phyloP scores from a whole-genome alignment of 2,113 vertebrate species.

The Engystomops pustulosus region DNA sequence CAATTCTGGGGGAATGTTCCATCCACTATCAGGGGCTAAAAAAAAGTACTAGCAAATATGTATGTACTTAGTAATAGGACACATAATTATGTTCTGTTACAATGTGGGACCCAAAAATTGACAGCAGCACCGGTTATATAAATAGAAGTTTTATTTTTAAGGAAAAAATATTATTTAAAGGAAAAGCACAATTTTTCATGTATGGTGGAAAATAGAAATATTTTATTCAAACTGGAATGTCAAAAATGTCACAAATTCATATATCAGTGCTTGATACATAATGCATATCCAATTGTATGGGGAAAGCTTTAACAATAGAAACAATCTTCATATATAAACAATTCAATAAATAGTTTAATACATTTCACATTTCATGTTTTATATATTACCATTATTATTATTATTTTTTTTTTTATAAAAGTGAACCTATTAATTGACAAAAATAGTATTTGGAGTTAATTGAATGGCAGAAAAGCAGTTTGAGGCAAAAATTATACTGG shows the following conservation, averaged over 20 bases:
- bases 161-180: neutral
- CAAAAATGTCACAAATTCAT: neutral
- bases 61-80: neutral
- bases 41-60: neutral
- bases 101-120: neutral
- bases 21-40: neutral
- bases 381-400: constrained; percentile 12
- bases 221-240: constrained; percentile 40
- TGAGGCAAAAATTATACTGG: neutral
- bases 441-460: neutral
- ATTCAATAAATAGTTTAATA: constrained; percentile 54
- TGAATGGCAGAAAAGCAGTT: neutral
- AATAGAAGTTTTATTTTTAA: neutral
- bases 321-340: constrained; percentile 29
- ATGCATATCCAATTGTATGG: neutral
- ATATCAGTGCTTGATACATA: neutral
- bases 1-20: neutral
- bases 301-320: neutral
- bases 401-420: neutral
- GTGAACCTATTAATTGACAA: neutral
- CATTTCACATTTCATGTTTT: constrained; percentile 42
- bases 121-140: neutral
- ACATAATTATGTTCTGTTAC: too few species aligned
- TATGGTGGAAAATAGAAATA: constrained; percentile 34
- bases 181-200: neutral